Percentiles rank a stretch among this genome's conserved stretches.
These are phyloP conservation scores for Drosophila sulfurigaster DNA, from an alignment of 1,140 invertebrate species.

Conservation along the genomic window DNA sequence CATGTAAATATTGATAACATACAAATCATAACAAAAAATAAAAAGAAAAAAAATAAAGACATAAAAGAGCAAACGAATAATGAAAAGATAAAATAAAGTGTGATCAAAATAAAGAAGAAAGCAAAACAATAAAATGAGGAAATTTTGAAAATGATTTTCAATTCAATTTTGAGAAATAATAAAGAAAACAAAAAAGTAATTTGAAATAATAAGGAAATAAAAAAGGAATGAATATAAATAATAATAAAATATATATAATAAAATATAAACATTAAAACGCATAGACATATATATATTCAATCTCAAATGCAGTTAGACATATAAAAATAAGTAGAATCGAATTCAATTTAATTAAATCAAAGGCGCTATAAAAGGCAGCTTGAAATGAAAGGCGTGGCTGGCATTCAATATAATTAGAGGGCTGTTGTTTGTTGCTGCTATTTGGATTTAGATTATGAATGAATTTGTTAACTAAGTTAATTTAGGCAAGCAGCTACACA, in stretches of 20 bases:
- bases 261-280: slow-evolving; percentile 26
- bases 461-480: slow-evolving; percentile 37
- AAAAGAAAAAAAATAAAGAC: slow-evolving; percentile 37
- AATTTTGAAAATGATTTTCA: not conserved
- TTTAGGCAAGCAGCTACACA: slow-evolving; percentile 65
- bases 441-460: slow-evolving; percentile 15
- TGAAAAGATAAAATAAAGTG: slow-evolving; percentile 34
- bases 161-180: too few relatives aligned
- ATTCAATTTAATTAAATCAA: slow-evolving; percentile 50
- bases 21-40: slow-evolving; percentile 67
- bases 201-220: not conserved
- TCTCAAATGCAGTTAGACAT: slow-evolving; percentile 49
- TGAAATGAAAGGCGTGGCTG: slow-evolving; percentile 44
- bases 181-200: slow-evolving; percentile 17
- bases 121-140: slow-evolving; percentile 17
- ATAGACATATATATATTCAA: slow-evolving; percentile 47
- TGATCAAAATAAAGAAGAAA: slow-evolving; percentile 40
- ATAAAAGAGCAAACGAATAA: slow-evolving; percentile 39
- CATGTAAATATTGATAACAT: slow-evolving; percentile 78
- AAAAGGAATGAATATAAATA: slow-evolving; percentile 1
- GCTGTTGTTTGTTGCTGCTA: slow-evolving; percentile 38
- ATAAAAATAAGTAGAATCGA: slow-evolving; percentile 42
- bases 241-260: slow-evolving; percentile 24
- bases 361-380: slow-evolving; percentile 47
- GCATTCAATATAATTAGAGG: slow-evolving; percentile 15